Conservation (phyloP, 2,797 vertebrate species). For the Chaetodon trifasciatus region DNA sequence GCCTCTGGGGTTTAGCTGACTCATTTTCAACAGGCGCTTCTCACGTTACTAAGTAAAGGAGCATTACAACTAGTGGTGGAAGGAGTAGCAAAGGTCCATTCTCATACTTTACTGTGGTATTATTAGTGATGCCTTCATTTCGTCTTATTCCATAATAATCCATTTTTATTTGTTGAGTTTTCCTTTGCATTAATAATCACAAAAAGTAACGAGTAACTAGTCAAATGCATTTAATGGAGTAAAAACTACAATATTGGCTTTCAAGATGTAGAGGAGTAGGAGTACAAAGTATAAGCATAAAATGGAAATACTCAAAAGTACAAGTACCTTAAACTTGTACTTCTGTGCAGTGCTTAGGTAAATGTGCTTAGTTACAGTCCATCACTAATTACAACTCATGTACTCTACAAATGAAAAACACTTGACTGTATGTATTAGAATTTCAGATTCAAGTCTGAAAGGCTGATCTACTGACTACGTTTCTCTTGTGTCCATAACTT, state of each 20-base stretch:
- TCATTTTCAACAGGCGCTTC: constrained; percentile 23
- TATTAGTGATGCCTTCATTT: not conserved
- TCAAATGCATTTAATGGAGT: not conserved
- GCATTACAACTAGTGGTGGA: not conserved
- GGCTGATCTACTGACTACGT: not conserved
- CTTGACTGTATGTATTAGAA: not conserved
- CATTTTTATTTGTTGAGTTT: not conserved
- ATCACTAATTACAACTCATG: not conserved
- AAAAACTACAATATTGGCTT: not conserved
- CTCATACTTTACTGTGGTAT: not conserved
- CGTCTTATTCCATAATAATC: not conserved
- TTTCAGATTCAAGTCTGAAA: not conserved
- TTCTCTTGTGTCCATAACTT: not conserved
- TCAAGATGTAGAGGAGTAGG: no score
- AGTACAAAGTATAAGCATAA: not conserved
- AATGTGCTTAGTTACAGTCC: not conserved
- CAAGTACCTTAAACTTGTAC: not conserved
- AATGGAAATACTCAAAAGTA: no score
- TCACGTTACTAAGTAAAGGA: constrained; percentile 27
- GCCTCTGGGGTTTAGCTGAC: constrained; percentile 21
- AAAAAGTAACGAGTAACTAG: not conserved
- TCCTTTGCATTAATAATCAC: not conserved
- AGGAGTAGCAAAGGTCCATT: not conserved
- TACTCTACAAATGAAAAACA: not conserved
- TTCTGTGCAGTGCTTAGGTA: not conserved